phyloP scores from a whole-genome alignment of 2,797 vertebrate genomes.

The Serranus cabrilla region DNA sequence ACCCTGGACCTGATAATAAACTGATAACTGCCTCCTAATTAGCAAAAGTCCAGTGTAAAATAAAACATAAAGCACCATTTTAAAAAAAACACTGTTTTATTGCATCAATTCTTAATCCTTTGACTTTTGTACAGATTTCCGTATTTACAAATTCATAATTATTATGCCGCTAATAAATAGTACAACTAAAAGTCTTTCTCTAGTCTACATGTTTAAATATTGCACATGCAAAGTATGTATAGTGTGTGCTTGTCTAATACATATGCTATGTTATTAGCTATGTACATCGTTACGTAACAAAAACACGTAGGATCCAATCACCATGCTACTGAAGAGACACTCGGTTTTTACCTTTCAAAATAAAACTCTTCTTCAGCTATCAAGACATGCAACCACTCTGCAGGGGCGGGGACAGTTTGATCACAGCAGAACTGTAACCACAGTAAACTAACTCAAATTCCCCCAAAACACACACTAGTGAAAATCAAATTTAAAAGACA shows the following conservation, averaged over 20 bases:
- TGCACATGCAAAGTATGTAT: constrained; percentile 89
- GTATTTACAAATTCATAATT: constrained; percentile 90
- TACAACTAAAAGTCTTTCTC: constrained; percentile 72
- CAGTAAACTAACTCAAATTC: constrained; percentile 2
- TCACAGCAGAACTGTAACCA: constrained; percentile 20
- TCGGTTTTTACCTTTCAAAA: constrained; percentile 40
- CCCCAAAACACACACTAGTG: not conserved
- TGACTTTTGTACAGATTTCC: constrained; percentile 92
- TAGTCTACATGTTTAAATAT: constrained; percentile 81
- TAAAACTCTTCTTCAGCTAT: constrained; percentile 35
- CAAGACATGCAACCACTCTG: constrained; percentile 53
- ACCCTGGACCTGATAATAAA: not conserved
- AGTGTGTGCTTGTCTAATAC: constrained; percentile 77
- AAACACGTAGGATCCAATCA: constrained; percentile 55
- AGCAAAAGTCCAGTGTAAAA: not conserved
- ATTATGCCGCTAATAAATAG: constrained; percentile 77
- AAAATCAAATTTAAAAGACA: constrained; percentile 7
- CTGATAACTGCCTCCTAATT: not conserved
- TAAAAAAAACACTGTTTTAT: constrained; percentile 89
- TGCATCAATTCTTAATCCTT: constrained; percentile 93
- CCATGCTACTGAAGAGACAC: constrained; percentile 72
- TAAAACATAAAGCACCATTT: constrained; percentile 35
- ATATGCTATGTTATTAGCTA: constrained; percentile 66
- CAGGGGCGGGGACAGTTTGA: constrained; percentile 13
- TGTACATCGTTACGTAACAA: constrained; percentile 75